Evolutionary conservation across 2,888 invertebrate genomes (phyloP).

Genomic region (Coecobrya sp.): DNA sequence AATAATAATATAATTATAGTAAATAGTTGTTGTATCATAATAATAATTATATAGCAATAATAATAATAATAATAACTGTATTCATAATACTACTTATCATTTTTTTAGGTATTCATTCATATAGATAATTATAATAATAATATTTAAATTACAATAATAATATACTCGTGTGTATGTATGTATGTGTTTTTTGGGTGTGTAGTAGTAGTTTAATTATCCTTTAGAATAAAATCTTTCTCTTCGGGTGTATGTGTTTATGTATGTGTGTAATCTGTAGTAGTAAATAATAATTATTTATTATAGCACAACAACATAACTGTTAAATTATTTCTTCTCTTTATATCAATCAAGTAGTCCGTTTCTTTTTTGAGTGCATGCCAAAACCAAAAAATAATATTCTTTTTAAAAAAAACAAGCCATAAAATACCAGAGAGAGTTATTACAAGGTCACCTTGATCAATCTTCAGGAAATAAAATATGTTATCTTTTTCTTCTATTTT

Average conservation of each 20-base stretch:
- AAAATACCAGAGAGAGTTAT: slow-evolving; percentile 21
- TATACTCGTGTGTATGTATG: slow-evolving; percentile 33
- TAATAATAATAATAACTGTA: slow-evolving; percentile 35
- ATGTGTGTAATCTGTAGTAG: too few relatives aligned
- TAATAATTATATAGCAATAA: slow-evolving; percentile 27
- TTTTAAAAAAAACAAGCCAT: not conserved
- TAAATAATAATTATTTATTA: slow-evolving; percentile 15
- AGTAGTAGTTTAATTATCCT: slow-evolving; percentile 5
- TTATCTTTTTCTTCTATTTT: not conserved
- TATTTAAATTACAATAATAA: slow-evolving; percentile 38
- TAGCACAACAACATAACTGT: slow-evolving; percentile 30
- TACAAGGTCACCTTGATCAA: slow-evolving; percentile 20
- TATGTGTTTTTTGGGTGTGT: not conserved
- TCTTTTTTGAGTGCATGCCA: not conserved
- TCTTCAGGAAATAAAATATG: slow-evolving; percentile 1
- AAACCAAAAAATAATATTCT: slow-evolving; percentile 9
- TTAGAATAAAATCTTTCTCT: slow-evolving; percentile 35
- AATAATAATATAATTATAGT: slow-evolving; percentile 28
- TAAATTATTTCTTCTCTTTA: not conserved
- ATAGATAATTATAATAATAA: not conserved
- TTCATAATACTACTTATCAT: not conserved
- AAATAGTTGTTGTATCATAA: not conserved
- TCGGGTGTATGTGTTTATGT: not conserved
- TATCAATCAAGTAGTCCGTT: not conserved
- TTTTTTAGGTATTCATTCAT: too few relatives aligned